Conservation (phyloP, 2,797 vertebrate genomes). For the Podargus strigoides region DNA sequence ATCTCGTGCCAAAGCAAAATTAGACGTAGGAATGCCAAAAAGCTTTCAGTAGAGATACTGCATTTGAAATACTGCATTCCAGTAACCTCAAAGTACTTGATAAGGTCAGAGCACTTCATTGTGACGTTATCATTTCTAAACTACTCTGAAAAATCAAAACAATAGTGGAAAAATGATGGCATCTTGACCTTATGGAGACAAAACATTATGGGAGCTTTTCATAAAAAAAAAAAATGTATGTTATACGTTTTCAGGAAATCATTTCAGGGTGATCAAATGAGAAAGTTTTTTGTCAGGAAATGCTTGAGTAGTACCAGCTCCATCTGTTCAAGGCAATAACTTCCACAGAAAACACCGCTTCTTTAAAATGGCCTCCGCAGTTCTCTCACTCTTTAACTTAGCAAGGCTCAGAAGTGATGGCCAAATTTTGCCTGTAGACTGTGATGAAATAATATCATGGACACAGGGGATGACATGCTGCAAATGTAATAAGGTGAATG, state of each 20-base stretch:
- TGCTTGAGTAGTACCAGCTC: neutral
- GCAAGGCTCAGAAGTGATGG: neutral
- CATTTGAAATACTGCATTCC: neutral
- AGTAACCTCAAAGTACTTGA: neutral
- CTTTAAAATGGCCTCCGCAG: neutral
- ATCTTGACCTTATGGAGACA: neutral
- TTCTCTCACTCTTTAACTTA: neutral
- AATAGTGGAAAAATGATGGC: neutral
- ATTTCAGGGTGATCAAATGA: neutral
- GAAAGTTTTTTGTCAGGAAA: neutral
- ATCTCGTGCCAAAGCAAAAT: neutral
- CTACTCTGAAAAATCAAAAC: neutral
- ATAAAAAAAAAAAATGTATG: neutral
- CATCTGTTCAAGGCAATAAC: neutral
- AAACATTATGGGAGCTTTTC: neutral
- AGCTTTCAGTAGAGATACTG: neutral
- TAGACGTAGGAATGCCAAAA: neutral
- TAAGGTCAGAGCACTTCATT: neutral
- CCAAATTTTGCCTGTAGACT: neutral
- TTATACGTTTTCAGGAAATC: neutral
- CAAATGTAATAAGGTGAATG: neutral
- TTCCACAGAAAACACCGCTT: slow-evolving; percentile 20
- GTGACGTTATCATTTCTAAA: neutral
- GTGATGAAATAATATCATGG: neutral
- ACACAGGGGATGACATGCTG: neutral